Percentiles rank a stretch among this genome's conserved stretches.
phyloP scores from a whole-genome alignment of 2,888 invertebrate species.

The Platycheirus albimanus region DNA sequence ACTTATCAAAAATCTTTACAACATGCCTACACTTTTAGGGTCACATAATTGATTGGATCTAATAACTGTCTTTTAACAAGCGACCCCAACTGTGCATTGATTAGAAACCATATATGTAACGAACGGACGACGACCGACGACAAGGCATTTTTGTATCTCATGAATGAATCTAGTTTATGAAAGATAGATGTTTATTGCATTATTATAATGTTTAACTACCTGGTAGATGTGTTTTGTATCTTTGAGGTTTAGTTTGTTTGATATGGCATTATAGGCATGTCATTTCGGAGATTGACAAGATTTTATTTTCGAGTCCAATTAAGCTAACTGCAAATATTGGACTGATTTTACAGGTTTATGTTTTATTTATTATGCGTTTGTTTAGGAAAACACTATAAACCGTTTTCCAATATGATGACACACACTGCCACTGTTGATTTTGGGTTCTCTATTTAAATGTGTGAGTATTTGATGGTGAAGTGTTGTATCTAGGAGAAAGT shows the following conservation, averaged over 20 bases:
- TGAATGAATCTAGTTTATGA: constrained; percentile 56
- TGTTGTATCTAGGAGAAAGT: too few relatives aligned
- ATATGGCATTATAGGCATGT: neutral
- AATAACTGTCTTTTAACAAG: neutral
- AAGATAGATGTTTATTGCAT: constrained; percentile 36
- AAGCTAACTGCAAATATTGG: constrained; percentile 29
- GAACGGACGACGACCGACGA: neutral
- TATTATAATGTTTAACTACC: constrained; percentile 23
- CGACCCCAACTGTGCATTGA: neutral
- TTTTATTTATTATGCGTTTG: constrained; percentile 8
- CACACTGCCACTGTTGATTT: neutral
- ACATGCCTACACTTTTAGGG: neutral
- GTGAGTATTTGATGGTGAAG: neutral
- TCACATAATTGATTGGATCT: constrained; percentile 4
- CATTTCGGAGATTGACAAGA: constrained; percentile 1
- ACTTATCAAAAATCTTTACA: neutral
- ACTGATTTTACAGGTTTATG: constrained; percentile 5
- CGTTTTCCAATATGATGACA: constrained; percentile 1
- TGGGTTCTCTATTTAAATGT: neutral
- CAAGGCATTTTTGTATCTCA: constrained; percentile 23
- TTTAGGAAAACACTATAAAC: neutral
- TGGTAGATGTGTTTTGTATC: constrained; percentile 1
- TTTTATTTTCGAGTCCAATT: neutral
- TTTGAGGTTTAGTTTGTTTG: constrained; percentile 7
- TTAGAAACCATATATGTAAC: neutral